These are phyloP conservation scores for Corydoras maculifer DNA, from an alignment of 2,113 vertebrate species.

Conservation along the genomic window DNA sequence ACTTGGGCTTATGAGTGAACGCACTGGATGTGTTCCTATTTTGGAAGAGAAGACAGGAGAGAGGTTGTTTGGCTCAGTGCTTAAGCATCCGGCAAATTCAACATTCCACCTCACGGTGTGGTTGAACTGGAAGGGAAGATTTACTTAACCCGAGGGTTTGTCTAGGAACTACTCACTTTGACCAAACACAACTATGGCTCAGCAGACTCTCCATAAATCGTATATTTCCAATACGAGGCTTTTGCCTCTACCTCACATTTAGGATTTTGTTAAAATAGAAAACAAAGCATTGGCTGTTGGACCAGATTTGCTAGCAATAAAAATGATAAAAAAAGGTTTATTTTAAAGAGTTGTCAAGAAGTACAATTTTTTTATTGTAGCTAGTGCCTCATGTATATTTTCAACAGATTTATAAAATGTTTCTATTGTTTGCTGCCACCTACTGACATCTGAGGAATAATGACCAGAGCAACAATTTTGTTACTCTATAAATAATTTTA, in stretches of 20 bases:
- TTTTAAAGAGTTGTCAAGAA: not conserved
- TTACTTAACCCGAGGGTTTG: not conserved
- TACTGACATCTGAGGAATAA: constrained; percentile 43
- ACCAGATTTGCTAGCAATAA: too few species aligned
- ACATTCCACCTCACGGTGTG: constrained; percentile 33
- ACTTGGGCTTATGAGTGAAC: constrained; percentile 39
- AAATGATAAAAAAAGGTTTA: too few species aligned
- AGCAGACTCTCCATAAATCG: not conserved
- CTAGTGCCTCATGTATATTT: not conserved
- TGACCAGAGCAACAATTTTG: not conserved
- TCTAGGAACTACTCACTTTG: constrained; percentile 5
- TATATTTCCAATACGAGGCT: not conserved
- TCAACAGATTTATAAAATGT: not conserved
- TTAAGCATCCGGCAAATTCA: not conserved
- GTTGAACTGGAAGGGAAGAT: not conserved
- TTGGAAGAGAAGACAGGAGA: constrained; percentile 17
- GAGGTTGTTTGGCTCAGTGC: constrained; percentile 1
- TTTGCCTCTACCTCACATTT: not conserved
- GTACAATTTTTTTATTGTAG: not conserved
- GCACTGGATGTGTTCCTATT: constrained; percentile 31
- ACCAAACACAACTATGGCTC: not conserved
- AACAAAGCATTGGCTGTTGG: too few species aligned
- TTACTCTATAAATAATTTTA: too few species aligned
- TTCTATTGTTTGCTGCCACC: constrained; percentile 50
- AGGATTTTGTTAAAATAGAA: not conserved